Conservation (phyloP, 2,888 invertebrate species). For the Mythimna impura region DNA sequence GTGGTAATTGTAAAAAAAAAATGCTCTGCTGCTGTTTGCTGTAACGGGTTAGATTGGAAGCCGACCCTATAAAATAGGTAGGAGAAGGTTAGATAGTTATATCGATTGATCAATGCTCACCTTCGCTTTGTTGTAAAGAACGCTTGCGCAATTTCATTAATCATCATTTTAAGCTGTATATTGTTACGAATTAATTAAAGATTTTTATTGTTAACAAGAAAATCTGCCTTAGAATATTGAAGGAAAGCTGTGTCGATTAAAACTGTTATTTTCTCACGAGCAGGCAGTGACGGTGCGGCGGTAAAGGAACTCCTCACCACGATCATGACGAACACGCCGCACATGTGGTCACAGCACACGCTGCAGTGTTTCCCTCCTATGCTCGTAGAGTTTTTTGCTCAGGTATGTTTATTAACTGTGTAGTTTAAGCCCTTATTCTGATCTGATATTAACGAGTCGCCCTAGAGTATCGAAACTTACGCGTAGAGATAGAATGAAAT, state of each 20-base stretch:
- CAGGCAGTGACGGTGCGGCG: conserved; percentile 93
- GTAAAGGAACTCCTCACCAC: conserved; percentile 97
- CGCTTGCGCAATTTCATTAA: too few relatives aligned
- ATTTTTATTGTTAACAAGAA: too few relatives aligned
- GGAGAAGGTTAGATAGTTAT: too few relatives aligned
- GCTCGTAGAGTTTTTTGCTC: conserved; percentile 96
- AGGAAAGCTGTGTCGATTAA: not conserved
- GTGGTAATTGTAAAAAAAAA: too few relatives aligned
- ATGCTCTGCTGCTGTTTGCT: too few relatives aligned
- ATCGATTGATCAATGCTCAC: too few relatives aligned
- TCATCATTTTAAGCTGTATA: too few relatives aligned
- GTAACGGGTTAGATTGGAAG: too few relatives aligned
- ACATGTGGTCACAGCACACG: conserved; percentile 98
- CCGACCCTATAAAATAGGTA: too few relatives aligned
- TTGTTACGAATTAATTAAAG: too few relatives aligned
- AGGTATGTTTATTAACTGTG: conserved; percentile 76
- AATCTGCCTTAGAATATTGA: not conserved
- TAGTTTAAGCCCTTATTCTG: not conserved
- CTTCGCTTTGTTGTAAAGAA: too few relatives aligned
- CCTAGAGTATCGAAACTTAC: not conserved
- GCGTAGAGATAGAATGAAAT: too few relatives aligned
- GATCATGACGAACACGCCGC: conserved; percentile 98
- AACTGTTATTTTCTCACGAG: not conserved
- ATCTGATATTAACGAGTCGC: not conserved
- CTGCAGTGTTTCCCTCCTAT: conserved; percentile 97